phyloP scores from a whole-genome alignment of 2,113 vertebrate species.

The Pteruthius melanotis region DNA sequence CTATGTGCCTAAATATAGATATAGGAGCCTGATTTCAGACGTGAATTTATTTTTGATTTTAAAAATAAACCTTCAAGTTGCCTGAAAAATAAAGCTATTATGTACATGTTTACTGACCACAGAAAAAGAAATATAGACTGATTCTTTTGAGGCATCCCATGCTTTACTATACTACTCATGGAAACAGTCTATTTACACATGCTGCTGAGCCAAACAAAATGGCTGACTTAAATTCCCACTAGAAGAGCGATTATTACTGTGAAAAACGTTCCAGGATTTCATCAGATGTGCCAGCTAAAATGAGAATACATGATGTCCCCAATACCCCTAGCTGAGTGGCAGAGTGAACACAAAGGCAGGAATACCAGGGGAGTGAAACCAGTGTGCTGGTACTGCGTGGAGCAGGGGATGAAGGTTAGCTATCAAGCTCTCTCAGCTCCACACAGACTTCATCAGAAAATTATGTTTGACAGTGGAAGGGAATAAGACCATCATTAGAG shows the following conservation, averaged over 20 bases:
- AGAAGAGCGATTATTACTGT: background rate
- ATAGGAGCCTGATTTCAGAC: background rate
- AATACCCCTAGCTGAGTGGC: background rate
- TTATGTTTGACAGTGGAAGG: background rate
- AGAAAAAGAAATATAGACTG: background rate
- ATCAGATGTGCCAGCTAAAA: background rate
- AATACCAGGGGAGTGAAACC: background rate
- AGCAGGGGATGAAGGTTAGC: background rate
- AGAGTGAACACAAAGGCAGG: background rate
- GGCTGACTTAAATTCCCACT: background rate
- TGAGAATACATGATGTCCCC: background rate
- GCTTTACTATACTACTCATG: background rate
- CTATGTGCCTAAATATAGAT: background rate
- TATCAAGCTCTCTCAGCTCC: background rate
- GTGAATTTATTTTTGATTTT: background rate
- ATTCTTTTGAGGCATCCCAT: background rate
- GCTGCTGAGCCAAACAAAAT: background rate
- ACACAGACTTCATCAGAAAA: background rate
- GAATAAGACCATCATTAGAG: background rate
- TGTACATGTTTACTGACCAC: background rate
- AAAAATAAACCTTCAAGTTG: background rate
- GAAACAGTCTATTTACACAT: background rate
- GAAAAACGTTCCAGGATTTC: background rate
- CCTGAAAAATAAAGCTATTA: background rate
- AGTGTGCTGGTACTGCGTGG: too few relatives aligned